A percentile compares a stretch with the other conserved stretches of the same genome.
phyloP scores from a whole-genome alignment of 2,888 invertebrate species.

The Clanis bilineata region DNA sequence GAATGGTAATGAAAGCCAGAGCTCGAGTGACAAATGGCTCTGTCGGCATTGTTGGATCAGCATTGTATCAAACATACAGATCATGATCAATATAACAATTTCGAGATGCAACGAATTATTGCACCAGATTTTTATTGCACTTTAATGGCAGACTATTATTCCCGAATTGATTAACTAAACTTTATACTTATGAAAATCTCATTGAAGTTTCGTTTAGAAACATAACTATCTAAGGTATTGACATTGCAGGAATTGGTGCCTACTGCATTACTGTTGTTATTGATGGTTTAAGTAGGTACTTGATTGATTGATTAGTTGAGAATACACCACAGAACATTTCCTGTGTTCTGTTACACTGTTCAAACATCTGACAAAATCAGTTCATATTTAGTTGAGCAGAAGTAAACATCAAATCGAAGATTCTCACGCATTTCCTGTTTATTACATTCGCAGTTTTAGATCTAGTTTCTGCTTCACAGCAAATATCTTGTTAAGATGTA shows the following conservation, averaged over 20 bases:
- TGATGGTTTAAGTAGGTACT: neutral
- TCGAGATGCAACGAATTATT: neutral
- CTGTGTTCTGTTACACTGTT: neutral
- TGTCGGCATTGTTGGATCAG: slow-evolving; percentile 52
- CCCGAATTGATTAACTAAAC: no score
- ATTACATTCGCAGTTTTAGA: neutral
- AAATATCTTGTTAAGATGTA: slow-evolving; percentile 13
- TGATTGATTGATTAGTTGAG: no score
- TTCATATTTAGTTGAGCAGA: neutral
- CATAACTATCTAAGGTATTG: no score
- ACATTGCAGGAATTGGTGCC: neutral
- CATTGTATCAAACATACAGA: slow-evolving; percentile 63
- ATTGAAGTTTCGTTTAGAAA: no score
- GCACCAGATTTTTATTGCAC: neutral
- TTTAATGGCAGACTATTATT: no score
- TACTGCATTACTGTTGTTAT: neutral
- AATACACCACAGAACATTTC: no score
- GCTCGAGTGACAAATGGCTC: slow-evolving; percentile 62
- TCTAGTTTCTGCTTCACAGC: slow-evolving; percentile 12
- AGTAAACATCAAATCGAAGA: neutral
- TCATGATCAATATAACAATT: slow-evolving; percentile 33
- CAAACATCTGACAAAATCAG: neutral
- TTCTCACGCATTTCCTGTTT: neutral
- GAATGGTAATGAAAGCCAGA: slow-evolving; percentile 39
- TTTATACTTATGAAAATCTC: no score